A percentile compares a stretch with the other conserved stretches of the same genome.
Evolutionary conservation across 2,797 vertebrate species (phyloP).

Genomic region (Sebastes alutus): DNA sequence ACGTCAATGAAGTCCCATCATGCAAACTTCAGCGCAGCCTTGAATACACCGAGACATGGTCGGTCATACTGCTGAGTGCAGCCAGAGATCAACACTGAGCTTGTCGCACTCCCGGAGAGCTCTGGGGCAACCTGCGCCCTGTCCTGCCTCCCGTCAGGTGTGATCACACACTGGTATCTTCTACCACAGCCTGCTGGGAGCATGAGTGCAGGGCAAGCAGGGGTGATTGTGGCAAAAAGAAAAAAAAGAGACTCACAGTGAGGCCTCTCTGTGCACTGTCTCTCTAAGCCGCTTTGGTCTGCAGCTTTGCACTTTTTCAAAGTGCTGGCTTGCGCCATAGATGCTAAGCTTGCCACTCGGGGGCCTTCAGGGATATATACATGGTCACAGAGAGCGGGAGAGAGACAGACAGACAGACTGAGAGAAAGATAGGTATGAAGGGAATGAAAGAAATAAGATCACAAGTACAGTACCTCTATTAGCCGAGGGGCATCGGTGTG

Average conservation of each 20-base stretch:
- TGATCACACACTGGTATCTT: conserved; percentile 65
- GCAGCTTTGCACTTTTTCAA: conserved; percentile 77
- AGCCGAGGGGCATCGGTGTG: conserved; percentile 53
- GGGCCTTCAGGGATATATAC: conserved; percentile 52
- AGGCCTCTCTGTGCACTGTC: conserved; percentile 56
- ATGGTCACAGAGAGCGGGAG: conserved; percentile 16
- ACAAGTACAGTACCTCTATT: conserved; percentile 44
- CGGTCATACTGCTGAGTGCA: conserved; percentile 4
- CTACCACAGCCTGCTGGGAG: conserved; percentile 57
- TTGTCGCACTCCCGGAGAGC: conserved; percentile 42
- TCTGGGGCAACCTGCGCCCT: conserved; percentile 23
- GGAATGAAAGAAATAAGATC: conserved; percentile 34
- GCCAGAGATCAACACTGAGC: conserved; percentile 56
- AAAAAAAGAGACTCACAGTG: conserved; percentile 39
- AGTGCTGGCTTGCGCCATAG: conserved; percentile 65
- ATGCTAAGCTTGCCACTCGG: conserved; percentile 63
- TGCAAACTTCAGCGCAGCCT: neutral
- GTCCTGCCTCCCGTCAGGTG: conserved; percentile 54
- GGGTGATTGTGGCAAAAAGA: conserved; percentile 40
- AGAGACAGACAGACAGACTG: conserved; percentile 3
- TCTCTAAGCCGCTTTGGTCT: conserved; percentile 78
- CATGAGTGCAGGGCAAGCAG: conserved; percentile 36
- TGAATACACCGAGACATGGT: neutral
- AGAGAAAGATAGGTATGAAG: conserved; percentile 23
- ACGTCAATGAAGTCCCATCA: neutral